These are phyloP conservation scores for Sebastes nivosus DNA, from an alignment of 2,797 vertebrate genomes.

Conservation along the genomic window DNA sequence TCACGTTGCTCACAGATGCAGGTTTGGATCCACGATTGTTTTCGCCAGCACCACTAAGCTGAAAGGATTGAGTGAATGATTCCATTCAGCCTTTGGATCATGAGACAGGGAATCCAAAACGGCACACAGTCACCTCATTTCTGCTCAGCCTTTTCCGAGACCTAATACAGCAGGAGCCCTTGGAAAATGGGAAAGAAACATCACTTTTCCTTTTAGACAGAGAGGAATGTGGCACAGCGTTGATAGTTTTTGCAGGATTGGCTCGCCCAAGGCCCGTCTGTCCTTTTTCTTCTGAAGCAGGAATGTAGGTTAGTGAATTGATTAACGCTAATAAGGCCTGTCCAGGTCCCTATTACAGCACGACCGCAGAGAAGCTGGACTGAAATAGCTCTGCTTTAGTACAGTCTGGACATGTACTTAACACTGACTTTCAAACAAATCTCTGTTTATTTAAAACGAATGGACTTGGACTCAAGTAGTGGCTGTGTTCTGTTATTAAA, in stretches of 20 bases:
- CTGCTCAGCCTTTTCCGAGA: constrained; percentile 62
- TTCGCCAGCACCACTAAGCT: constrained; percentile 29
- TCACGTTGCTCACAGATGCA: constrained; percentile 26
- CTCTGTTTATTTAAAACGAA: constrained; percentile 63
- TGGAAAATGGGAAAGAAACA: constrained; percentile 67
- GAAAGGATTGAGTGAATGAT: constrained; percentile 44
- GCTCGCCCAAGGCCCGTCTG: constrained; percentile 52
- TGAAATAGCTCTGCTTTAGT: constrained; percentile 42
- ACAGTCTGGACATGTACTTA: constrained; percentile 66
- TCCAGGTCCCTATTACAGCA: constrained; percentile 50
- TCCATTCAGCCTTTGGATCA: constrained; percentile 47
- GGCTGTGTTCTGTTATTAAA: constrained; percentile 58
- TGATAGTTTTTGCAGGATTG: constrained; percentile 72
- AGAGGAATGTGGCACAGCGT: constrained; percentile 69
- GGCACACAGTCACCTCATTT: constrained; percentile 52
- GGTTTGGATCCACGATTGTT: constrained; percentile 28
- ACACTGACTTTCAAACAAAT: constrained; percentile 51
- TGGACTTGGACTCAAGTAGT: constrained; percentile 27
- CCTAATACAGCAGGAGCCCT: constrained; percentile 45
- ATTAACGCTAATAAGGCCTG: constrained; percentile 64
- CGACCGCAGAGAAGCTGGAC: constrained; percentile 50
- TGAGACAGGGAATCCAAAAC: constrained; percentile 28
- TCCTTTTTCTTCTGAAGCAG: constrained; percentile 58
- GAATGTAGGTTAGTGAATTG: constrained; percentile 75
- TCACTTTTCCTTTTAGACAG: constrained; percentile 64